A percentile compares a stretch with the other conserved stretches of the same genome.
Conservation (phyloP, 2,888 invertebrate species). For the Cerastis leucographa region DNA sequence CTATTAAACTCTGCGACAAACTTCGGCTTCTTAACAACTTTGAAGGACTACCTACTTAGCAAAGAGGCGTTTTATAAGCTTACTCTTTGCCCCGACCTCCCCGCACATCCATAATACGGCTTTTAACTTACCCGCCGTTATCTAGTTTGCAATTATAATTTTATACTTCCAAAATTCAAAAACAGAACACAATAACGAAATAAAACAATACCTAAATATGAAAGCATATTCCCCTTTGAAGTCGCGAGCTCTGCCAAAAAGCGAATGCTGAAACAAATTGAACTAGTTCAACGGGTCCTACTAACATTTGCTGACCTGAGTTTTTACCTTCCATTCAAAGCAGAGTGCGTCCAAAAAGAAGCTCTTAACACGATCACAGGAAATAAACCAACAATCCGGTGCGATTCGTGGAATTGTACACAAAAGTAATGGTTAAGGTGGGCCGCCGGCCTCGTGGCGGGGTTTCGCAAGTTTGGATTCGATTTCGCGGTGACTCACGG, state of each 20-base stretch:
- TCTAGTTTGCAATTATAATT: slow-evolving; percentile 51
- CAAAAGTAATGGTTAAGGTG: slow-evolving; percentile 71
- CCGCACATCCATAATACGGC: slow-evolving; percentile 44
- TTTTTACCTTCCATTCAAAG: slow-evolving; percentile 63
- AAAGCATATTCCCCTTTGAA: slow-evolving; percentile 51
- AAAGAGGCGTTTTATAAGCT: slow-evolving; percentile 75
- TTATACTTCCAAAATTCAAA: slow-evolving; percentile 30
- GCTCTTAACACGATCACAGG: slow-evolving; percentile 65
- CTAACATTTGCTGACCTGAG: slow-evolving; percentile 53
- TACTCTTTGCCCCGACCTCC: slow-evolving; percentile 50
- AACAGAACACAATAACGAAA: slow-evolving; percentile 33
- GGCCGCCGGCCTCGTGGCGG: slow-evolving; percentile 48
- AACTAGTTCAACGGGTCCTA: slow-evolving; percentile 46
- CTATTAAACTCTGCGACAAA: slow-evolving; percentile 80
- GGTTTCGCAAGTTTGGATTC: slow-evolving; percentile 78
- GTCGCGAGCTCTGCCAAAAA: slow-evolving; percentile 36
- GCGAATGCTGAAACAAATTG: slow-evolving; percentile 50
- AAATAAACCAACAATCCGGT: slow-evolving; percentile 70
- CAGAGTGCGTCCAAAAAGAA: slow-evolving; percentile 52
- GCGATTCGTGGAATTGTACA: slow-evolving; percentile 69
- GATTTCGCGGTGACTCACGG: slow-evolving; percentile 79
- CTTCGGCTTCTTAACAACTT: slow-evolving; percentile 81
- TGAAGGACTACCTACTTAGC: slow-evolving; percentile 75
- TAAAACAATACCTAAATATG: slow-evolving; percentile 40
- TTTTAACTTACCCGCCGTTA: slow-evolving; percentile 32